Evolutionary conservation across 2,888 invertebrate species (phyloP).

Genomic region (Dichetophora obliterata): DNA sequence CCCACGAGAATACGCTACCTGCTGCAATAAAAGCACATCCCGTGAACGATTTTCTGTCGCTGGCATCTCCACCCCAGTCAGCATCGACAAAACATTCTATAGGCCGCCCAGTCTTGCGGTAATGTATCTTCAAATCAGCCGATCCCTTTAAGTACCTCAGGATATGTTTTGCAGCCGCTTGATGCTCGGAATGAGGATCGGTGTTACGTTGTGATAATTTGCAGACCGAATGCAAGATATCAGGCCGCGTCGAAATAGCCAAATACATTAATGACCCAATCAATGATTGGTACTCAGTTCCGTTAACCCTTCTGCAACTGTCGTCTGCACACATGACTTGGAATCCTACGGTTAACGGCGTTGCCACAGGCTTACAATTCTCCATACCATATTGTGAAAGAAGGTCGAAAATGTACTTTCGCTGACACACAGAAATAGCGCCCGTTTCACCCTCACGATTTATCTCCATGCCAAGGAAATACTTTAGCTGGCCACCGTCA

Average conservation of each 20-base stretch:
- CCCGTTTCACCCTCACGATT: constrained; percentile 44
- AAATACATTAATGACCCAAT: constrained; percentile 47
- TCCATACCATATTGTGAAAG: constrained; percentile 49
- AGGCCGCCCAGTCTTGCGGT: constrained; percentile 40
- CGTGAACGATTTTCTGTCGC: constrained; percentile 33
- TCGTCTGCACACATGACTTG: too few species aligned
- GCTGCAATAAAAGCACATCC: constrained; percentile 43
- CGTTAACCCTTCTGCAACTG: too few species aligned
- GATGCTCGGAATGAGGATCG: too few species aligned
- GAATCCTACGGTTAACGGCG: too few species aligned
- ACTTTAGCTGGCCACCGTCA: constrained; percentile 40
- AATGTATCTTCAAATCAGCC: constrained; percentile 46
- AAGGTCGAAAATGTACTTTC: constrained; percentile 44
- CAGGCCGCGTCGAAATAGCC: constrained; percentile 46
- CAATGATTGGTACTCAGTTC: constrained; percentile 41
- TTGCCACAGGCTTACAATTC: constrained; percentile 43
- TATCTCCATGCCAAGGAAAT: constrained; percentile 42
- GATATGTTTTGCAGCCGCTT: too few species aligned
- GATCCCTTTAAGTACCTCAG: too few species aligned
- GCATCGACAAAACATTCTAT: constrained; percentile 48
- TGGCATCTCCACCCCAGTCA: constrained; percentile 47
- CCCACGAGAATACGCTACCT: constrained; percentile 44
- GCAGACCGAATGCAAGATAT: constrained; percentile 49
- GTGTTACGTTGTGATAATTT: constrained; percentile 50
- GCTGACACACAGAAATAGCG: constrained; percentile 45